phyloP scores from a whole-genome alignment of 2,797 vertebrate genomes.

The Prionace glauca region DNA sequence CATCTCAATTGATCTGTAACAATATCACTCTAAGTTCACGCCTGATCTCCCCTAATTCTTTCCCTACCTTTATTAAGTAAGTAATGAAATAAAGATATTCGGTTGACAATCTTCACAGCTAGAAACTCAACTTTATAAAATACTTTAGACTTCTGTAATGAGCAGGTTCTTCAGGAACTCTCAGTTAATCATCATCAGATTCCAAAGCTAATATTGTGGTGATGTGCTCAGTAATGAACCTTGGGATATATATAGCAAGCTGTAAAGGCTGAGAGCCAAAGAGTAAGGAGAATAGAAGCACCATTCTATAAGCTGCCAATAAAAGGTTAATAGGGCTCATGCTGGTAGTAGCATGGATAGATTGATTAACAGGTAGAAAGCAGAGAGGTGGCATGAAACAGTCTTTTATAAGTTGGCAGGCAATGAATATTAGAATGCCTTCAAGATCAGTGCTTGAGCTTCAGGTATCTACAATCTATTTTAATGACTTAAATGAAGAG shows the following conservation, averaged over 20 bases:
- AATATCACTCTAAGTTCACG: constrained; percentile 66
- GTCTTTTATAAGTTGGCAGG: too few relatives aligned
- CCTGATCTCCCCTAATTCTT: constrained; percentile 61
- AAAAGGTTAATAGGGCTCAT: too few relatives aligned
- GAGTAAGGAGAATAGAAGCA: neutral
- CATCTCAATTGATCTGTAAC: constrained; percentile 60
- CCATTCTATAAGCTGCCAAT: too few relatives aligned
- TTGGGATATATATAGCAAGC: neutral
- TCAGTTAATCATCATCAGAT: constrained; percentile 53
- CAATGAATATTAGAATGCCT: too few relatives aligned
- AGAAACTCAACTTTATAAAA: constrained; percentile 77
- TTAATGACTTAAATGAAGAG: too few relatives aligned
- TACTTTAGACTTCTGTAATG: constrained; percentile 60
- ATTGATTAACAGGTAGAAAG: too few relatives aligned
- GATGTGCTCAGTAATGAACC: constrained; percentile 78
- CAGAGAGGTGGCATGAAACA: too few relatives aligned
- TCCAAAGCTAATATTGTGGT: constrained; percentile 62
- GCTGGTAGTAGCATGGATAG: too few relatives aligned
- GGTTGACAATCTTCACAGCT: constrained; percentile 81
- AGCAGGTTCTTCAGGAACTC: constrained; percentile 79
- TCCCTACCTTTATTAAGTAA: constrained; percentile 70
- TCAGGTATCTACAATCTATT: too few relatives aligned
- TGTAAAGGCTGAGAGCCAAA: neutral
- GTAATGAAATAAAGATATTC: constrained; percentile 66
- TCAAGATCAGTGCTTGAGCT: too few relatives aligned